Evolutionary conservation across 23 tunicate genomes (phyloP).

Genomic region (Phallusia fumigata): DNA sequence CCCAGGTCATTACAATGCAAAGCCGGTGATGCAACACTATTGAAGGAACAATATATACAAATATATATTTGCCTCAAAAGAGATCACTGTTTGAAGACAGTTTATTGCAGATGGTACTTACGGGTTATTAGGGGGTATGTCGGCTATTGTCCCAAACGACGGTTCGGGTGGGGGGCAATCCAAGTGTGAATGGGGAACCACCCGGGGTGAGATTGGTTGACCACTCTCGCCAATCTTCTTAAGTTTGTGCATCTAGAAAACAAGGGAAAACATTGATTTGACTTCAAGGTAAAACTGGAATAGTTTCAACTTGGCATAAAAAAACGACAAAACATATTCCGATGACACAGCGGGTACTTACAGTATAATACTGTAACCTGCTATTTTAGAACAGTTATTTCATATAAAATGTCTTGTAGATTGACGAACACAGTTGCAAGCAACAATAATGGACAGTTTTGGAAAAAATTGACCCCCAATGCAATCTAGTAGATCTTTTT

Average conservation of each 20-base stretch:
- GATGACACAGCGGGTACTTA: no score
- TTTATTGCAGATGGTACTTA: not conserved
- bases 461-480: no score
- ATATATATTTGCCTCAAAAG: not conserved
- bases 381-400: no score
- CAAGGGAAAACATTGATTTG: not conserved
- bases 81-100: not conserved
- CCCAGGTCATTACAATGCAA: no score
- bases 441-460: no score
- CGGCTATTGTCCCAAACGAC: conserved; percentile 58
- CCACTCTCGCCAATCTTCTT: not conserved
- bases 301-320: no score
- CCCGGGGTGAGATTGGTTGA: not conserved
- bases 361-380: not conserved
- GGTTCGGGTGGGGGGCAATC: conserved; percentile 70
- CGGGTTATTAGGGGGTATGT: conserved; percentile 31
- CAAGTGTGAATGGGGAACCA: conserved; percentile 39
- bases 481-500: no score
- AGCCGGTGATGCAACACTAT: not conserved
- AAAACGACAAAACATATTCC: no score
- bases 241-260: conserved; percentile 14
- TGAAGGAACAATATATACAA: not conserved
- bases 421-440: no score
- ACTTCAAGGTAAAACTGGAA: not conserved
- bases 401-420: no score